Conservation (phyloP, 2,113 vertebrate species). For the Nasalis larvatus region DNA sequence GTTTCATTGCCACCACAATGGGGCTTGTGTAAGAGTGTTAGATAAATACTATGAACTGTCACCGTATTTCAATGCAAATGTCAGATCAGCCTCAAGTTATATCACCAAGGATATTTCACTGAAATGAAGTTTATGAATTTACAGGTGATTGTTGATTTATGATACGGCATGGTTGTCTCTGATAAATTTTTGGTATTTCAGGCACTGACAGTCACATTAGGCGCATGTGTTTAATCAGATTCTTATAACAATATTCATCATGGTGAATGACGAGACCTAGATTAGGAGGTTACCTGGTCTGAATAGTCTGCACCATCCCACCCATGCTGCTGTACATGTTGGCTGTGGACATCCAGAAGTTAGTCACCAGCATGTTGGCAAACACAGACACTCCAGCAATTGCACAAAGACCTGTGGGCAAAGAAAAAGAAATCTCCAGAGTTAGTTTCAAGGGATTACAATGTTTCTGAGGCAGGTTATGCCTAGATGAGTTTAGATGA, state of each 20-base stretch:
- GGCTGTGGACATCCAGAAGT: conserved; percentile 90
- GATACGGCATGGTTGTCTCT: conserved; percentile 24
- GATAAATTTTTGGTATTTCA: conserved; percentile 65
- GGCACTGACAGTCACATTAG: conserved; percentile 58
- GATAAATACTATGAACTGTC: conserved; percentile 58
- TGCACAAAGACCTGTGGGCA: conserved; percentile 87
- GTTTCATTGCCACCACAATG: conserved; percentile 37
- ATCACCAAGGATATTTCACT: conserved; percentile 55
- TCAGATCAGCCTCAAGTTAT: conserved; percentile 60
- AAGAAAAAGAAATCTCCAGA: neutral
- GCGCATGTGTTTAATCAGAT: conserved; percentile 28
- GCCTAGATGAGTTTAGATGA: neutral
- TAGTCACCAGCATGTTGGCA: conserved; percentile 94
- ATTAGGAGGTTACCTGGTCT: conserved; percentile 82
- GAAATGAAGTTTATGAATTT: conserved; percentile 73
- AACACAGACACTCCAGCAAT: conserved; percentile 94
- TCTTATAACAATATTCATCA: neutral
- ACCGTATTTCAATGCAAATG: conserved; percentile 65
- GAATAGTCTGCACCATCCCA: conserved; percentile 82
- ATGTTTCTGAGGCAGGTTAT: neutral
- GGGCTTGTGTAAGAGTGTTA: conserved; percentile 28
- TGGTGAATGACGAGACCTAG: accelerated
- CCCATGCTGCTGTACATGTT: conserved; percentile 84
- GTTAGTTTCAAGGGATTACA: neutral
- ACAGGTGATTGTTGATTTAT: conserved; percentile 56